A percentile compares a stretch with the other conserved stretches of the same genome.
phyloP scores from a whole-genome alignment of 1,140 invertebrate genomes.

The Bombus waltoni region DNA sequence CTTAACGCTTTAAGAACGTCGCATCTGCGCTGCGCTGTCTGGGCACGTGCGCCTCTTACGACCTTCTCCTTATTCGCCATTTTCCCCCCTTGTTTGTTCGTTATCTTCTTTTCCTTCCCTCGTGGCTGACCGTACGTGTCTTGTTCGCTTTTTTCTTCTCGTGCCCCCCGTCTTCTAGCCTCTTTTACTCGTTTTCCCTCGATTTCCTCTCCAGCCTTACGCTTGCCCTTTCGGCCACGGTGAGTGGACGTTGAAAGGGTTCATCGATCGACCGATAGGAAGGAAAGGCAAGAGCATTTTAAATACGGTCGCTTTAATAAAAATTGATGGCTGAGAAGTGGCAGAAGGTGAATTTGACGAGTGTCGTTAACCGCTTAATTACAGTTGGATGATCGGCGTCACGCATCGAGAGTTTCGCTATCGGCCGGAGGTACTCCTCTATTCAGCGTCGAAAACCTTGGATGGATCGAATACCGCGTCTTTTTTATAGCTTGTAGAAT shows the following conservation, averaged over 20 bases:
- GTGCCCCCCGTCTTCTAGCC: too few relatives aligned
- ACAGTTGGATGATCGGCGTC: conserved; percentile 40
- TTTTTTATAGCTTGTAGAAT: not conserved
- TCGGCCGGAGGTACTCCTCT: not conserved
- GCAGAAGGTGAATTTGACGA: conserved; percentile 57
- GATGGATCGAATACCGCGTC: not conserved
- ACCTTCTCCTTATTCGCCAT: conserved; percentile 3
- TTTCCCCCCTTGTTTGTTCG: conserved; percentile 4
- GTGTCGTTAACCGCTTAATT: conserved; percentile 66
- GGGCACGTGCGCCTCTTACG: conserved; percentile 55
- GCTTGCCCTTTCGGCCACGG: not conserved
- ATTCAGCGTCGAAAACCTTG: not conserved
- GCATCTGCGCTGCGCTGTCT: conserved; percentile 58
- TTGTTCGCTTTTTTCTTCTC: not conserved
- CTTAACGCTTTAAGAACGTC: conserved; percentile 67
- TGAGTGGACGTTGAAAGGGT: conserved; percentile 51
- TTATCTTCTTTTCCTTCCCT: not conserved
- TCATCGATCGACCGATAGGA: conserved; percentile 53
- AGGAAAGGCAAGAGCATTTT: conserved; percentile 33
- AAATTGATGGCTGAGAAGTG: conserved; percentile 58
- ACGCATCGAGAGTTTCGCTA: conserved; percentile 31
- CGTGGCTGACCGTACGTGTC: not conserved
- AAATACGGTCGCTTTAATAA: conserved; percentile 56
- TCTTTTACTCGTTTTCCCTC: not conserved
- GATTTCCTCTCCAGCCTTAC: not conserved